Evolutionary conservation across 2,888 invertebrate genomes (phyloP).

Genomic region (Oegoconia quadripuncta): DNA sequence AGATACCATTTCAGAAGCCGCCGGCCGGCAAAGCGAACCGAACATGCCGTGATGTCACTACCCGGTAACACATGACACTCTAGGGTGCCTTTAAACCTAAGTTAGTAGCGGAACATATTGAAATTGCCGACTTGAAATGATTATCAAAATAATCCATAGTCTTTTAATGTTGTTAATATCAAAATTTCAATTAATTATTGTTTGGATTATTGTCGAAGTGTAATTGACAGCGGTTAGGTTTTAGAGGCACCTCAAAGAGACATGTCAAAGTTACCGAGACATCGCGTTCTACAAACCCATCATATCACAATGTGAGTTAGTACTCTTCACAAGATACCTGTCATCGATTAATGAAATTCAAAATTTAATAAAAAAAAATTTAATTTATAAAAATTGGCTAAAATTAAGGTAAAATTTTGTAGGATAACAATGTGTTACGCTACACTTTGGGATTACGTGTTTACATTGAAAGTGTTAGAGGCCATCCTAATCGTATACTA

Average conservation of each 20-base stretch:
- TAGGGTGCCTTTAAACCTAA: too few relatives aligned
- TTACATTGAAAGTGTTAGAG: slow-evolving; percentile 23
- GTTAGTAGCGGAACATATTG: too few relatives aligned
- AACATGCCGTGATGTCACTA: background rate
- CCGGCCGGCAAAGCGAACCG: slow-evolving; percentile 28
- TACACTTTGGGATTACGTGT: slow-evolving; percentile 42
- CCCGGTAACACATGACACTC: too few relatives aligned
- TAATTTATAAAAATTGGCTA: slow-evolving; percentile 68
- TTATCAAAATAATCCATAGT: too few relatives aligned
- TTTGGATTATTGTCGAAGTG: too few relatives aligned
- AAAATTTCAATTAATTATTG: too few relatives aligned
- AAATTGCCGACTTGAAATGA: too few relatives aligned
- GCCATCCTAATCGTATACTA: slow-evolving; percentile 64
- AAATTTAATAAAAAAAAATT: slow-evolving; percentile 51
- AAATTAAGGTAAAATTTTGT: slow-evolving; percentile 50
- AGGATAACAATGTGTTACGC: slow-evolving; percentile 51
- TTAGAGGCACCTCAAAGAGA: too few relatives aligned
- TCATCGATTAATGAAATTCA: slow-evolving; percentile 43
- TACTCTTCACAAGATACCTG: slow-evolving; percentile 23
- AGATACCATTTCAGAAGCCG: slow-evolving; percentile 61
- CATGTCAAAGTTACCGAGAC: background rate
- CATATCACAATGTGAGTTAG: background rate
- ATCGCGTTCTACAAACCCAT: background rate
- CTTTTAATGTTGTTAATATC: too few relatives aligned
- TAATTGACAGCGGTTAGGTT: too few relatives aligned